phyloP scores from a whole-genome alignment of 2,113 vertebrate species.

The Apodemus speciosus region DNA sequence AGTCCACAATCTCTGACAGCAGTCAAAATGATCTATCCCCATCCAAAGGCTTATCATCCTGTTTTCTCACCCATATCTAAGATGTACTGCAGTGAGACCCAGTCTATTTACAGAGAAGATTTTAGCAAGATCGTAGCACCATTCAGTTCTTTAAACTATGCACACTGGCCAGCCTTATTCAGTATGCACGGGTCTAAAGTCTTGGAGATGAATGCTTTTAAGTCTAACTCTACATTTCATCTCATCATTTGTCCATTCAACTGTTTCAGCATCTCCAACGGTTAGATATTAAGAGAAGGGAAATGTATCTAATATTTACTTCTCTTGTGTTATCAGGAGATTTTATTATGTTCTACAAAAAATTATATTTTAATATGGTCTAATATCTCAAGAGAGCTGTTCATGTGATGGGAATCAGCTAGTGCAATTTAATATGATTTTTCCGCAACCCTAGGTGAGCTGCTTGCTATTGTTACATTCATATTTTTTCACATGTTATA shows the following conservation, averaged over 20 bases:
- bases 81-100: neutral
- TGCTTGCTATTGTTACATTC: neutral
- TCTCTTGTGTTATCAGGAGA: neutral
- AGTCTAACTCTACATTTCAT: neutral
- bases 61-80: neutral
- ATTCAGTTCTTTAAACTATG: neutral
- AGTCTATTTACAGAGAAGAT: neutral
- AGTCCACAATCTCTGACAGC: too few species aligned
- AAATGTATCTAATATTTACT: neutral
- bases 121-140: neutral
- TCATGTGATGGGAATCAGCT: neutral
- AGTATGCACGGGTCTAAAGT: neutral
- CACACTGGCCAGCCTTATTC: neutral
- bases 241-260: neutral
- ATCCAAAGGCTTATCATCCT: neutral
- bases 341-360: neutral
- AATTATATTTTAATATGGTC: neutral
- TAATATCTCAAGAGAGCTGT: neutral
- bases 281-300: neutral
- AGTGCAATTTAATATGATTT: neutral
- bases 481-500: neutral
- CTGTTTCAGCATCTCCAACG: neutral
- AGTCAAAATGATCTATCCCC: neutral
- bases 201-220: neutral
- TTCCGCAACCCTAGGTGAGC: neutral